Evolutionary conservation across 2,888 invertebrate genomes (phyloP), one percentile per base, ranked within the genome.

Genomic region (Rutpela maculata): DNA sequence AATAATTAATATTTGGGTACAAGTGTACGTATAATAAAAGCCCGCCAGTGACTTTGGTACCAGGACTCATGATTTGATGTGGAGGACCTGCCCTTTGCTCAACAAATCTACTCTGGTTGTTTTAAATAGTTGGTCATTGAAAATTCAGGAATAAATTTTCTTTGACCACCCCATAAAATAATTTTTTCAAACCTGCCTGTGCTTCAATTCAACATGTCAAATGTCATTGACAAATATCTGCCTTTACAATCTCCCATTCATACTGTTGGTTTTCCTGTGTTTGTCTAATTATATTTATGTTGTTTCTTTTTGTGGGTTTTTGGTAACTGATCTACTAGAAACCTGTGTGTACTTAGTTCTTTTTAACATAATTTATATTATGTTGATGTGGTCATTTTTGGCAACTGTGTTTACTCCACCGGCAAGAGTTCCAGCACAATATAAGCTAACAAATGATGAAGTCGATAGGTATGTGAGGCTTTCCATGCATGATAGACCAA

Each of bases 341-440:
- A 17, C 19, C 50, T 22, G 10, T 17, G 19, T 62, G 26, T 71
- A 62, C 50, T 4, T 71, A 3, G 0, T 62, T 9, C 26, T 79
- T 15, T 67, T 75, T 18, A 74, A 80, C 63, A 56, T 82, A 9
- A 35, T 83, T n/a, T 50, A 81, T 9, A 15, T 80, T 17, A 79
- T 84, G 82, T 80, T 82, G 19, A 12, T 82, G 12, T 85, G 84
- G 84, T 80, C 82, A 0, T 82, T 83, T 71, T 65, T 83, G 12
- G 65, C 78, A n/a, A 81, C 84, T 9, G 76, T 82, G 22, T 78
- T 57, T 17, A 74, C 79, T 9, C 63, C 75, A 18, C 77, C 81
- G 12, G 75, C 80, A 1, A n/a, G 18, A 55, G 78, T 85, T 0
- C 84, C 85, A 10, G 17, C 57, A 9, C 80, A 84, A 70, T 85